Percentiles rank a stretch among this genome's conserved stretches.
Conservation (phyloP, 2,888 invertebrate genomes). For the Ormyrus nitidulus region DNA sequence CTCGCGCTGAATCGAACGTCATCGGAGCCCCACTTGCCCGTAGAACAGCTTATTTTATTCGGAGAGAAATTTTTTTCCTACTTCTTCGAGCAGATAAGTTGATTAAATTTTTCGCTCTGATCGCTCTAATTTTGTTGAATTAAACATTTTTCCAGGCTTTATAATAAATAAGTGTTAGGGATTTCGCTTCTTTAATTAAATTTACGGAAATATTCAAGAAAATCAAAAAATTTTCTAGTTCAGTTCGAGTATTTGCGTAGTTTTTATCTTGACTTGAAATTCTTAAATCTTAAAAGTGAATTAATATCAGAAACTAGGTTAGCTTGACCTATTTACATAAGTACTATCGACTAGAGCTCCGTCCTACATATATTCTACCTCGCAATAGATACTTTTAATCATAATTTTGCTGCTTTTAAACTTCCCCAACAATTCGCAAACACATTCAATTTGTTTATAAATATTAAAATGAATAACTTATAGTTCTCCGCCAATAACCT, state of each 20-base stretch:
- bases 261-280: conserved; percentile 7
- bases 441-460: not conserved
- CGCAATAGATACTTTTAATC: conserved; percentile 3
- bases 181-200: too few relatives aligned
- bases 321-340: conserved; percentile 47
- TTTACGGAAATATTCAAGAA: too few relatives aligned
- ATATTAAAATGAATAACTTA: not conserved
- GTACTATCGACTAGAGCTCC: conserved; percentile 43
- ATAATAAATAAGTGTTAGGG: too few relatives aligned
- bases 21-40: too few relatives aligned
- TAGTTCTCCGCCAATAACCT: not conserved
- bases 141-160: too few relatives aligned
- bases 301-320: conserved; percentile 49
- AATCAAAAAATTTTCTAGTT: conserved; percentile 4
- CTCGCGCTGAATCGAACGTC: conserved; percentile 1
- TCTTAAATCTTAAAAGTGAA: conserved; percentile 21
- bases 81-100: too few relatives aligned
- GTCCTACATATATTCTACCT: not conserved
- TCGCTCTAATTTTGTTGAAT: too few relatives aligned
- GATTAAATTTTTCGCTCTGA: too few relatives aligned
- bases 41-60: too few relatives aligned
- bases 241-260: conserved; percentile 1
- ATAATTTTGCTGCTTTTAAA: too few relatives aligned
- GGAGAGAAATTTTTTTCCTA: too few relatives aligned
- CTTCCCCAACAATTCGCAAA: not conserved